phyloP scores from a whole-genome alignment of 2,113 vertebrate species.

The Corapipo altera region DNA sequence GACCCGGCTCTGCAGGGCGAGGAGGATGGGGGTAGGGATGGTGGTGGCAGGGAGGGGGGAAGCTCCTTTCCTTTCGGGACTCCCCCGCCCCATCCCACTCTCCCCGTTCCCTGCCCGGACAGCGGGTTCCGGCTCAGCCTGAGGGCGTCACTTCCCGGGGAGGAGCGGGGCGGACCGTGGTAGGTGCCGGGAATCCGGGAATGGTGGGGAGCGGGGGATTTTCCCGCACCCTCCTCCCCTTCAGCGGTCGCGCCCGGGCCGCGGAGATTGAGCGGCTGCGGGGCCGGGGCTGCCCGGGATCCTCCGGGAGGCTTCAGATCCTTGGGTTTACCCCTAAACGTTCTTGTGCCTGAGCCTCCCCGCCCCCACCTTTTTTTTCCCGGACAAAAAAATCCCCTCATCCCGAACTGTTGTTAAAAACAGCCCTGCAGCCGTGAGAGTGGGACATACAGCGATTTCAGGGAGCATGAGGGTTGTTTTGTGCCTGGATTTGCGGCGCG shows the following conservation, averaged over 20 bases:
- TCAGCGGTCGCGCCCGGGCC: not conserved
- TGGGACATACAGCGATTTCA: rapidly evolving
- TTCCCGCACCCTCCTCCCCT: not conserved
- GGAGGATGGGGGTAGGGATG: too few species aligned
- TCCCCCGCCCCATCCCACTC: rapidly evolving
- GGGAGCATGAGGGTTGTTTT: rapidly evolving
- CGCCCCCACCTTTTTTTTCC: too few species aligned
- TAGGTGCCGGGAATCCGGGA: not conserved
- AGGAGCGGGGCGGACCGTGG: not conserved
- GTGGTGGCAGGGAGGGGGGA: too few species aligned
- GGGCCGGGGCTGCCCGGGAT: not conserved
- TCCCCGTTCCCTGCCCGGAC: rapidly evolving
- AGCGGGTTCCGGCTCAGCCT: not conserved
- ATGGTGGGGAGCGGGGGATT: not conserved
- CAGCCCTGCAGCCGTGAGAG: rapidly evolving
- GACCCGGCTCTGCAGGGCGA: rapidly evolving
- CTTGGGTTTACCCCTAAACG: rapidly evolving
- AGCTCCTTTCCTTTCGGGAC: rapidly evolving
- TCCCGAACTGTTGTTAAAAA: not conserved
- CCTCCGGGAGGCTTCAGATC: too few species aligned
- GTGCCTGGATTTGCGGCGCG: not conserved
- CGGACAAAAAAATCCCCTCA: not conserved
- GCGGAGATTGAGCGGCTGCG: not conserved
- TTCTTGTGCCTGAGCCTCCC: too few species aligned
- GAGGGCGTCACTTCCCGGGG: slow-evolving; percentile 24